Conservation (phyloP, 2,888 invertebrate species). For the Ferdinandea cuprea region DNA sequence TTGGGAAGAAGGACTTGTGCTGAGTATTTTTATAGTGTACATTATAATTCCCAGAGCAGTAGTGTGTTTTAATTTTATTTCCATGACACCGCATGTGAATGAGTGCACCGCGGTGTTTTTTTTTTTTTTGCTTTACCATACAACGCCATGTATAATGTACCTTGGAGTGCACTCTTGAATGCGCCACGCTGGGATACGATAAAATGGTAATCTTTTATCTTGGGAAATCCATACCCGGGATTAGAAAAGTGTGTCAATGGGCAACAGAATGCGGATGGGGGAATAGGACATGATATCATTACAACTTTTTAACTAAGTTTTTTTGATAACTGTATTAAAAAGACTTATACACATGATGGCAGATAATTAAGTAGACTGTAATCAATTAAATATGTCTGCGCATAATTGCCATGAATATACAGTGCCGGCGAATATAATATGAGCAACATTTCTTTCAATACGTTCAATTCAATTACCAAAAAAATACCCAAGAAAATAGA, state of each 20-base stretch:
- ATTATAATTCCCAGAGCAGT: constrained; percentile 10
- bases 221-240: background rate
- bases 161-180: background rate
- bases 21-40: constrained; percentile 4
- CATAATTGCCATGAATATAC: too few species aligned
- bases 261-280: constrained; percentile 1
- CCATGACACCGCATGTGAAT: constrained; percentile 36
- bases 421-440: too few species aligned
- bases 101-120: constrained; percentile 17
- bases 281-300: background rate
- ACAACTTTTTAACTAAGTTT: background rate
- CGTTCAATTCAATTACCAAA: too few species aligned
- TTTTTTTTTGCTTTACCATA: background rate
- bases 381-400: too few species aligned
- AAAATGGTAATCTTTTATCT: background rate
- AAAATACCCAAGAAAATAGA: too few species aligned
- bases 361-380: background rate
- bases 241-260: constrained; percentile 13
- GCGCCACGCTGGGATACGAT: background rate
- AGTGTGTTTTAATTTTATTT: constrained; percentile 17
- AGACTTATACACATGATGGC: too few species aligned
- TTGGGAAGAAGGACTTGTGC: constrained; percentile 17
- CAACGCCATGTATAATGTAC: background rate
- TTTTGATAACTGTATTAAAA: too few species aligned
- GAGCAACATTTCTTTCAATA: too few species aligned